Conservation (phyloP, 2,113 vertebrate species). For the Trochalopteron elliotii region DNA sequence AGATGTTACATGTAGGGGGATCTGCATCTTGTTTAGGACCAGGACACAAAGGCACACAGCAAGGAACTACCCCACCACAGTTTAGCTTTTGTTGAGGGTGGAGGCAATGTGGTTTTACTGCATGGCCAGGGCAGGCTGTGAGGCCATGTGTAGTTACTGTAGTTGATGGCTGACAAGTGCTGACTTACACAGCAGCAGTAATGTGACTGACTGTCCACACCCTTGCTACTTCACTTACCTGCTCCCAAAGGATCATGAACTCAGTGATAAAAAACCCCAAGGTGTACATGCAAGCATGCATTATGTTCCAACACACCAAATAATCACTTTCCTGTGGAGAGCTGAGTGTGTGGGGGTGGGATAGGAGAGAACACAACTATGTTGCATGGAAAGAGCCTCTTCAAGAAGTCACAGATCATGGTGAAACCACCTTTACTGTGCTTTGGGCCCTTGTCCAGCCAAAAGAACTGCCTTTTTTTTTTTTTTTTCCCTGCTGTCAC, state of each 20-base stretch:
- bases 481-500: background rate
- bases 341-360: rapidly evolving
- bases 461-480: background rate
- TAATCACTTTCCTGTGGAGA: background rate
- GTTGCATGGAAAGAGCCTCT: background rate
- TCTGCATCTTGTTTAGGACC: background rate
- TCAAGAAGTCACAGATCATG: background rate
- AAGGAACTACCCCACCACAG: background rate
- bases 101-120: background rate
- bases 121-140: background rate
- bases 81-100: background rate
- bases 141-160: rapidly evolving
- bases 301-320: background rate
- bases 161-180: background rate
- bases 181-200: background rate
- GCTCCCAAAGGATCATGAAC: background rate
- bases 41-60: background rate
- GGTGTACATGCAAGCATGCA: background rate
- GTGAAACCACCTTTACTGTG: background rate
- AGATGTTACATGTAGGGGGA: background rate
- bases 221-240: background rate
- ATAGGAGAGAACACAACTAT: background rate
- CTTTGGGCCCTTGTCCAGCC: background rate
- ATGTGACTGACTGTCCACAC: background rate
- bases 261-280: background rate